These are phyloP conservation scores for Myotis vivesi DNA, from an alignment of 2,797 vertebrate species.

Conservation along the genomic window DNA sequence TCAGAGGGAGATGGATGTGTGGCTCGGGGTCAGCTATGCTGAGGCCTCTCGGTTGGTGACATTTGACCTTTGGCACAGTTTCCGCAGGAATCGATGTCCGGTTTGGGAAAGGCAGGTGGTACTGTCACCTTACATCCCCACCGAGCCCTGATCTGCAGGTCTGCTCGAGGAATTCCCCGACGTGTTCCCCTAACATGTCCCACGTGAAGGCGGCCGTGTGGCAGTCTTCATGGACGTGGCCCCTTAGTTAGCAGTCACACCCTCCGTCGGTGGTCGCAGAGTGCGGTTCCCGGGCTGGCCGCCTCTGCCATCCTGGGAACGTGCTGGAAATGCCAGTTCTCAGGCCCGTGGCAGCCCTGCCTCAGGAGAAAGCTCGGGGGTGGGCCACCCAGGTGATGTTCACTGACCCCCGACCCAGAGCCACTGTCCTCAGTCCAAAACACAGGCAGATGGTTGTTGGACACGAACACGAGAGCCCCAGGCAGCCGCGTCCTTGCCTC, in stretches of 20 bases:
- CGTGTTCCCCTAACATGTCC: too few relatives aligned
- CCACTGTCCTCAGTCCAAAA: not conserved
- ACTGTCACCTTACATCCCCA: too few relatives aligned
- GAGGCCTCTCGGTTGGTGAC: not conserved
- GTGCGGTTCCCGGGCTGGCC: not conserved
- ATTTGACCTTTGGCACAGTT: not conserved
- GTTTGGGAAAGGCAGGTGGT: not conserved
- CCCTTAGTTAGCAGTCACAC: not conserved
- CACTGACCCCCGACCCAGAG: not conserved
- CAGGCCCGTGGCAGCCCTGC: not conserved
- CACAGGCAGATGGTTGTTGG: not conserved
- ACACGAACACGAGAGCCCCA: not conserved
- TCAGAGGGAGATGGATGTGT: not conserved
- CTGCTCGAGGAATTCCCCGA: not conserved
- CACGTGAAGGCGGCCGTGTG: fast-evolving
- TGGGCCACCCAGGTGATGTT: not conserved
- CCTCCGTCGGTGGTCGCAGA: not conserved
- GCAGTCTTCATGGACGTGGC: not conserved
- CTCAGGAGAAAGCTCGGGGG: not conserved
- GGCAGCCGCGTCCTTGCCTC: not conserved
- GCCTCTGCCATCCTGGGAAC: not conserved
- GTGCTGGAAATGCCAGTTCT: not conserved
- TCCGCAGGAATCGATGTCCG: not conserved
- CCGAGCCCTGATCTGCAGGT: not conserved
- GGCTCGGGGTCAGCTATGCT: not conserved